Conservation (phyloP, 1,140 invertebrate species). For the Drosophila nigromelanica region DNA sequence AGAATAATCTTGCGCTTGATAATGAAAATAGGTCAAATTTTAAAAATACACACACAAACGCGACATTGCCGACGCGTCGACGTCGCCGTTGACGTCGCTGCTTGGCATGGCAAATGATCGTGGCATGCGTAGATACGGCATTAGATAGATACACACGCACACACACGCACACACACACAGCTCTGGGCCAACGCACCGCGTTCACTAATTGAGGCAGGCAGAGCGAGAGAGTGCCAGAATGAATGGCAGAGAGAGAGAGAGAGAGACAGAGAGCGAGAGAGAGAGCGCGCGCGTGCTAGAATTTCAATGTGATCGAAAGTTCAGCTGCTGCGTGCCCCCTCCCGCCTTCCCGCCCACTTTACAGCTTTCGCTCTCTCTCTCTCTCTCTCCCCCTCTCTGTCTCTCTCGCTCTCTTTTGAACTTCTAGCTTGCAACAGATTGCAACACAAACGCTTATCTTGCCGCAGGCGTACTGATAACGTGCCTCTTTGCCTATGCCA, state of each 20-base stretch:
- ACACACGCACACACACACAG: slow-evolving; percentile 6
- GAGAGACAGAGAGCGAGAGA: neutral
- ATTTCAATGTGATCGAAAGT: slow-evolving; percentile 57
- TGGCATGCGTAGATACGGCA: slow-evolving; percentile 44
- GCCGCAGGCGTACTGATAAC: slow-evolving; percentile 14
- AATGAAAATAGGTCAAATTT: slow-evolving; percentile 83
- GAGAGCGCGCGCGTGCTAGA: slow-evolving; percentile 26
- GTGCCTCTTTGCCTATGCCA: neutral
- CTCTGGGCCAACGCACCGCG: slow-evolving; percentile 58
- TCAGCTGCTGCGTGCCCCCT: slow-evolving; percentile 21
- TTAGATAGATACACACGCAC: slow-evolving; percentile 39
- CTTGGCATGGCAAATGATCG: slow-evolving; percentile 32
- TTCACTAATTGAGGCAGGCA: slow-evolving; percentile 35
- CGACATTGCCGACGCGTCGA: slow-evolving; percentile 63
- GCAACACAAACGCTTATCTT: slow-evolving; percentile 41
- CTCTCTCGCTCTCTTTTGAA: neutral
- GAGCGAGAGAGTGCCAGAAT: neutral
- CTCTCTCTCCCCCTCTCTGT: no score
- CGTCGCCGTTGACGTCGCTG: slow-evolving; percentile 13
- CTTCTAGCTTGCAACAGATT: slow-evolving; percentile 41
- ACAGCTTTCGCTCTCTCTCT: neutral
- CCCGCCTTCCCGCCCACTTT: slow-evolving; percentile 6
- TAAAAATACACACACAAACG: slow-evolving; percentile 81
- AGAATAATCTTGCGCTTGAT: slow-evolving; percentile 83
- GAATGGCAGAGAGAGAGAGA: neutral